These are phyloP conservation scores for Eriosoma lanigerum DNA, from an alignment of 1,140 invertebrate genomes.

Conservation along the genomic window DNA sequence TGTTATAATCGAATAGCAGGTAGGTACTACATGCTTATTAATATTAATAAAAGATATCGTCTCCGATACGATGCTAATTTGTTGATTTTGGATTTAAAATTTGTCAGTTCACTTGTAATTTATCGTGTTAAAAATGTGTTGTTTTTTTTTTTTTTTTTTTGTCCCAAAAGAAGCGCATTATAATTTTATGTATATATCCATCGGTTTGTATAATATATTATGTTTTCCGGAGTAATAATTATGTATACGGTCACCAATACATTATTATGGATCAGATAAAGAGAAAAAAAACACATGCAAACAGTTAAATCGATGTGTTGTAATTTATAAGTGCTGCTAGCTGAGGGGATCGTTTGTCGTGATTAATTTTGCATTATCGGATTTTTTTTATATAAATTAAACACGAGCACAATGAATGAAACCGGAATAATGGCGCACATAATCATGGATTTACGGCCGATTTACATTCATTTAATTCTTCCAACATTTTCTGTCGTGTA, in stretches of 20 bases:
- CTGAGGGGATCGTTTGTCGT: background rate
- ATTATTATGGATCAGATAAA: slow-evolving; percentile 16
- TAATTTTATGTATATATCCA: background rate
- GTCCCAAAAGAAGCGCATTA: background rate
- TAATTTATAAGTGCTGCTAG: slow-evolving; percentile 15
- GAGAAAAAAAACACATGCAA: slow-evolving; percentile 11
- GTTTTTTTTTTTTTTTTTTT: too few species aligned
- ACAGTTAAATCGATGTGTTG: slow-evolving; percentile 21
- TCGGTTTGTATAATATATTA: too few species aligned
- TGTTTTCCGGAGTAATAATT: slow-evolving; percentile 26
- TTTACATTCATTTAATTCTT: background rate
- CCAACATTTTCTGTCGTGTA: background rate
- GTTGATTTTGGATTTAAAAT: background rate
- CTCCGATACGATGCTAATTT: background rate
- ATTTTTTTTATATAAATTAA: background rate
- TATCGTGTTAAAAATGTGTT: background rate
- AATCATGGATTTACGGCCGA: background rate
- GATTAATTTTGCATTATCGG: slow-evolving; percentile 17
- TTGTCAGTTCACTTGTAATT: background rate
- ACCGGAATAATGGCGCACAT: background rate
- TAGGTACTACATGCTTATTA: too few species aligned
- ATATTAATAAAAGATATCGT: too few species aligned
- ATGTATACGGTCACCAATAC: background rate
- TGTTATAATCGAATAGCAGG: too few species aligned
- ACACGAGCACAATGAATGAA: slow-evolving; percentile 12